A percentile compares a stretch with the other conserved stretches of the same genome.
phyloP scores from a whole-genome alignment of 1,140 invertebrate species.

The Listronotus bonariensis region DNA sequence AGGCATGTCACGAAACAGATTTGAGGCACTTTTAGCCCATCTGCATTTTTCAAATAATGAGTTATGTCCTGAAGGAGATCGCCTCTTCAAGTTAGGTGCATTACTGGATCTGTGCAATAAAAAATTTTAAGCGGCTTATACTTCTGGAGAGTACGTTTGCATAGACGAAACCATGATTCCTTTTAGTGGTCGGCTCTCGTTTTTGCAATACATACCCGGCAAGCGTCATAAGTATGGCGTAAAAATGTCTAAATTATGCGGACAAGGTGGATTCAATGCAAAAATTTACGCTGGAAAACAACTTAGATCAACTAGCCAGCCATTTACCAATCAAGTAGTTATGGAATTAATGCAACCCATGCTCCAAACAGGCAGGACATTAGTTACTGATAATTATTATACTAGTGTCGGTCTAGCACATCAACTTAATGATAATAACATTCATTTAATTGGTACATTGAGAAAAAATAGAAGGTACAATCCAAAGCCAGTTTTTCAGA shows the following conservation, averaged over 20 bases:
- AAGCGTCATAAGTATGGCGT: constrained; percentile 55
- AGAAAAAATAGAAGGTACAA: constrained; percentile 42
- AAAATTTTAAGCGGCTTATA: too few relatives aligned
- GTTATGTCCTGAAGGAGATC: too few relatives aligned
- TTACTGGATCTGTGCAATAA: too few relatives aligned
- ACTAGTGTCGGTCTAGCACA: constrained; percentile 49
- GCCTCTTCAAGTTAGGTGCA: too few relatives aligned
- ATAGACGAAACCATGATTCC: constrained; percentile 56
- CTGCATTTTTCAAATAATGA: too few relatives aligned
- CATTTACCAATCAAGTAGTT: constrained; percentile 36
- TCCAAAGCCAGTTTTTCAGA: constrained; percentile 38
- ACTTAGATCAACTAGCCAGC: too few relatives aligned
- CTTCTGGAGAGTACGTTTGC: constrained; percentile 49
- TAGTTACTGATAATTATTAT: constrained; percentile 56
- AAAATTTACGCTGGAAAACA: too few relatives aligned
- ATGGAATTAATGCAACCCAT: constrained; percentile 39
- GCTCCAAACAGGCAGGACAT: constrained; percentile 46
- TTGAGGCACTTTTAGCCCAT: too few relatives aligned
- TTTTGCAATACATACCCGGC: constrained; percentile 53
- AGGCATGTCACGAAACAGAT: too few relatives aligned
- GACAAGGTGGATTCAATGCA: too few relatives aligned
- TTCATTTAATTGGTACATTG: constrained; percentile 52
- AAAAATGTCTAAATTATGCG: constrained; percentile 56
- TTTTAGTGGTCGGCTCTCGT: constrained; percentile 53
- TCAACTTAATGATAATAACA: constrained; percentile 49